phyloP scores from a whole-genome alignment of 2,797 vertebrate species.

The Antrozous pallidus region DNA sequence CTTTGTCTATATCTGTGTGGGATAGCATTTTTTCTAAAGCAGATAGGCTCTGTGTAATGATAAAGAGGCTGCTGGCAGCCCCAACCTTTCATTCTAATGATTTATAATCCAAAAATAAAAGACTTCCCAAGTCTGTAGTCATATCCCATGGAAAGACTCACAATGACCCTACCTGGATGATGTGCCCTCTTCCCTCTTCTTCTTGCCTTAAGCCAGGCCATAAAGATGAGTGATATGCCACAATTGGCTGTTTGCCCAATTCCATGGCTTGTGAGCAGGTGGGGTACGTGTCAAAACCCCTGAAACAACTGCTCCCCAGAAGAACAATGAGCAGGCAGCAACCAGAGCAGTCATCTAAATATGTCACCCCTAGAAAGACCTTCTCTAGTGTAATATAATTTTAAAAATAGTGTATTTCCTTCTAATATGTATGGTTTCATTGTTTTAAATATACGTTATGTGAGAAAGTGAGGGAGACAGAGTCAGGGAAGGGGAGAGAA shows the following conservation, averaged over 20 bases:
- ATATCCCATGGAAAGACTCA: neutral
- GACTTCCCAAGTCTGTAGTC: neutral
- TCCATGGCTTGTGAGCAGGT: neutral
- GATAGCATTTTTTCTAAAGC: neutral
- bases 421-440: neutral
- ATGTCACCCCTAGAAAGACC: neutral
- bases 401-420: neutral
- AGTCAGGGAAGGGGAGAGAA: neutral
- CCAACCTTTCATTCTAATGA: neutral
- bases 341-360: neutral
- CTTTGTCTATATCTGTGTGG: neutral
- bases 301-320: neutral
- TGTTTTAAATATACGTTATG: neutral
- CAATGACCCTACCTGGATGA: neutral
- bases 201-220: neutral
- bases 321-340: neutral
- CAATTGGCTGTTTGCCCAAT: neutral
- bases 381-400: neutral
- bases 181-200: neutral
- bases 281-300: neutral
- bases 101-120: constrained; percentile 29
- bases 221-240: neutral
- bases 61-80: neutral
- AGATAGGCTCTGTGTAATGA: neutral
- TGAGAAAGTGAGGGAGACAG: neutral